Evolutionary conservation across 2,888 invertebrate genomes (phyloP).

Genomic region (Drosophila fulvimacula): DNA sequence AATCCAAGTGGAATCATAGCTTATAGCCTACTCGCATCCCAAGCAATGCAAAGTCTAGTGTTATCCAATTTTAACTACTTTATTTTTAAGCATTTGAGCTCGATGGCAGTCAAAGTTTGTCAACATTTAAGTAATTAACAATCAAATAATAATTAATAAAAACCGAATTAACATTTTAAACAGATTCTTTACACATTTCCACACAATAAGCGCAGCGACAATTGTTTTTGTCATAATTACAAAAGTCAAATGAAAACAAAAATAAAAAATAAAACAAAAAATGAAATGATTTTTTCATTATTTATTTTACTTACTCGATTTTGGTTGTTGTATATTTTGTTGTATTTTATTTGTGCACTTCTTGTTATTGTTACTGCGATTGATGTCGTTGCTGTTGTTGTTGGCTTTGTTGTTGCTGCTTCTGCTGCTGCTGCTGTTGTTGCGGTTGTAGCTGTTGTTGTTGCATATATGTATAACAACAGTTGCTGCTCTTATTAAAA

Average conservation of each 20-base stretch:
- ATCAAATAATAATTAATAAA: background rate
- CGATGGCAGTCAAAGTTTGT: background rate
- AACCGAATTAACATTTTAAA: background rate
- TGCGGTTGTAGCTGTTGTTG: conserved; percentile 35
- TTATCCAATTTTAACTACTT: background rate
- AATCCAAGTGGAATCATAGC: background rate
- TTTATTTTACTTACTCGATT: conserved; percentile 59
- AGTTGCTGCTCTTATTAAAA: conserved; percentile 36
- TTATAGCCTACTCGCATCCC: background rate
- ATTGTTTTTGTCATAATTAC: conserved; percentile 13
- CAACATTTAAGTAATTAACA: background rate
- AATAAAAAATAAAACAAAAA: background rate
- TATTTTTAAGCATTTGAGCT: background rate
- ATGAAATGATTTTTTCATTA: background rate
- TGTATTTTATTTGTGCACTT: conserved; percentile 30
- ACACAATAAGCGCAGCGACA: background rate
- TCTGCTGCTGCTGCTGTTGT: conserved; percentile 36
- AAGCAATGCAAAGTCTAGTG: background rate
- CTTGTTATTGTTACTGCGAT: conserved; percentile 33
- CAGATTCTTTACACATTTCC: background rate
- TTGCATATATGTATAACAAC: conserved; percentile 40
- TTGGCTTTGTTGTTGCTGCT: conserved; percentile 44
- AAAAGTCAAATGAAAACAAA: conserved; percentile 18
- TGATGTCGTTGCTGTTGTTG: conserved; percentile 39
- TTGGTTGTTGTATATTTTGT: conserved; percentile 47